Percentiles rank a stretch among this genome's conserved stretches.
Conservation (phyloP, 2,797 vertebrate genomes). For the Meda fulgida region DNA sequence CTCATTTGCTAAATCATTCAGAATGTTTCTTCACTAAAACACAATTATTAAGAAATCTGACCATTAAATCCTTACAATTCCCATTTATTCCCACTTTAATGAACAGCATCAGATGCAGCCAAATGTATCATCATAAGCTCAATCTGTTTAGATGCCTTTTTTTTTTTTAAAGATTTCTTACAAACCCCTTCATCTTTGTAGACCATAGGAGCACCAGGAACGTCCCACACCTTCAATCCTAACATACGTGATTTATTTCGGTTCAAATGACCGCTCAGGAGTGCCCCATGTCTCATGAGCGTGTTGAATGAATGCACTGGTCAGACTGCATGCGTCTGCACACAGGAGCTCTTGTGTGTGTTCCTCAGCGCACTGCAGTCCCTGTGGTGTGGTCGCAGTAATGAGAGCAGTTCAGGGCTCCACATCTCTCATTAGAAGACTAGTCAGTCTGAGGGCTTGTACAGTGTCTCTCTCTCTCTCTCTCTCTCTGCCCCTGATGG, state of each 20-base stretch:
- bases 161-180: neutral
- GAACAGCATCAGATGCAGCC: neutral
- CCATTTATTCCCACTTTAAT: neutral
- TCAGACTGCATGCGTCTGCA: constrained; percentile 40
- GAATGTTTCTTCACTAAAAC: neutral
- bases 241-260: neutral
- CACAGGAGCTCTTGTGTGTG: constrained; percentile 59
- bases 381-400: constrained; percentile 72
- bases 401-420: constrained; percentile 74
- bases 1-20: neutral
- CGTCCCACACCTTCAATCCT: neutral
- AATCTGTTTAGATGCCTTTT: neutral
- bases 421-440: constrained; percentile 78
- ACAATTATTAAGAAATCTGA: neutral
- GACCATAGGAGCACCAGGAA: too few species aligned
- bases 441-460: constrained; percentile 73
- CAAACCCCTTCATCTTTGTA: neutral
- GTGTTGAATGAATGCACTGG: constrained; percentile 40
- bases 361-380: constrained; percentile 55
- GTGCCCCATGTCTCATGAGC: neutral
- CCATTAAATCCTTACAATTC: neutral
- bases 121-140: neutral
- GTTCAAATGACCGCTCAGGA: constrained; percentile 5
- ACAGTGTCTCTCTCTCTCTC: constrained; percentile 63
- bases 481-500: constrained; percentile 52